phyloP scores from a whole-genome alignment of 1,140 invertebrate genomes.

The Drosophila quadrilineata region DNA sequence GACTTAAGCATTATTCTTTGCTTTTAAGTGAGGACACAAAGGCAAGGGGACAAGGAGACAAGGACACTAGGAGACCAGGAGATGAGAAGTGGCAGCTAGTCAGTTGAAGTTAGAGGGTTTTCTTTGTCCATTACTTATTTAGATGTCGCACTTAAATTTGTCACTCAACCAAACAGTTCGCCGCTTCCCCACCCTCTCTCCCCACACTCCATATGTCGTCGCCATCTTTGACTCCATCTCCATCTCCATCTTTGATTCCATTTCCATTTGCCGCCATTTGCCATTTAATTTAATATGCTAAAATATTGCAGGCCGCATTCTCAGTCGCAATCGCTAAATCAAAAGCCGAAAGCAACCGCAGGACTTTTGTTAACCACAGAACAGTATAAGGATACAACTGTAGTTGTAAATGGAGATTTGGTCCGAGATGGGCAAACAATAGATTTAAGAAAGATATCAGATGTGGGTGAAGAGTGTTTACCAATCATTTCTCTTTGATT shows the following conservation, averaged over 20 bases:
- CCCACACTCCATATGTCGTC: constrained; percentile 4
- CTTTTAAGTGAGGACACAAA: constrained; percentile 16
- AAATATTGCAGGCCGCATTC: constrained; percentile 64
- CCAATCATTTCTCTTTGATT: constrained; percentile 13
- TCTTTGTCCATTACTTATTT: constrained; percentile 64
- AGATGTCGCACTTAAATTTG: constrained; percentile 68
- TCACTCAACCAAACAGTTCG: constrained; percentile 55
- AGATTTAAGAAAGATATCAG: too few species aligned
- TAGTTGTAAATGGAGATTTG: background rate
- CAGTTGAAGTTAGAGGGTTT: background rate
- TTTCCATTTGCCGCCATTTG: constrained; percentile 49
- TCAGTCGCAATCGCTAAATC: constrained; percentile 56
- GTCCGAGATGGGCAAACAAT: background rate
- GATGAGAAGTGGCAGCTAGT: background rate
- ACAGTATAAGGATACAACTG: constrained; percentile 1
- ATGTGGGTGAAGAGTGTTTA: background rate
- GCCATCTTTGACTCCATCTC: constrained; percentile 18
- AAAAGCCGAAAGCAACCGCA: constrained; percentile 62
- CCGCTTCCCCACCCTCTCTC: background rate
- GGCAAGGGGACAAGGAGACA: background rate
- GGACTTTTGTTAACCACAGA: constrained; percentile 57
- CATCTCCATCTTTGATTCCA: background rate
- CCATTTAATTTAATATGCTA: constrained; percentile 79
- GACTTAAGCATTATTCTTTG: constrained; percentile 29
- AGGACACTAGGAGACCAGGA: background rate